Evolutionary conservation across 2,888 invertebrate genomes (phyloP).

Genomic region (Penaeus monodon): DNA sequence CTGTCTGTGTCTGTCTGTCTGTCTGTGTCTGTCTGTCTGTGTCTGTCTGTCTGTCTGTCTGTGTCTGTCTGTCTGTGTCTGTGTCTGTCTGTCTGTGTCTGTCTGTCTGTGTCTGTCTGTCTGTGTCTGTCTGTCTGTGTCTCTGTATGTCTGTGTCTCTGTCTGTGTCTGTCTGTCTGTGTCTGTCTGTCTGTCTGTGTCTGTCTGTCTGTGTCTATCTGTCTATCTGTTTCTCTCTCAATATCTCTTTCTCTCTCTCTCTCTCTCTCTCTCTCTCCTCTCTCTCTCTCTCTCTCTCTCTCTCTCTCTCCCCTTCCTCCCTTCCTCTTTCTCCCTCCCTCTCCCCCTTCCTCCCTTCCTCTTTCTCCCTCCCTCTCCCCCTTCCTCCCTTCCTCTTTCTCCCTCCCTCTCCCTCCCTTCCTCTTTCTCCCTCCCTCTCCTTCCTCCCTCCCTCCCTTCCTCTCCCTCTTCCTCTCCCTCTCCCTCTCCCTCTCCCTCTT

Average conservation of each 20-base stretch:
- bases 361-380: no score
- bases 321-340: no score
- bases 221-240: background rate
- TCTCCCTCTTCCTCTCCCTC: no score
- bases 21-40: background rate
- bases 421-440: no score
- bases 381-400: no score
- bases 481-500: no score
- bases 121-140: background rate
- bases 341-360: no score
- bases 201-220: background rate
- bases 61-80: background rate
- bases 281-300: no score
- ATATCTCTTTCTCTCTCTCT: background rate
- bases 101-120: background rate
- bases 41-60: background rate
- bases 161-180: no score
- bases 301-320: no score
- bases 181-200: background rate
- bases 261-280: background rate
- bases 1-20: background rate
- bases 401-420: no score
- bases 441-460: no score
- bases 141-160: background rate
- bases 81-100: constrained; percentile 4